Conservation (phyloP, 2,797 vertebrate genomes). For the Phalanger gymnotis region DNA sequence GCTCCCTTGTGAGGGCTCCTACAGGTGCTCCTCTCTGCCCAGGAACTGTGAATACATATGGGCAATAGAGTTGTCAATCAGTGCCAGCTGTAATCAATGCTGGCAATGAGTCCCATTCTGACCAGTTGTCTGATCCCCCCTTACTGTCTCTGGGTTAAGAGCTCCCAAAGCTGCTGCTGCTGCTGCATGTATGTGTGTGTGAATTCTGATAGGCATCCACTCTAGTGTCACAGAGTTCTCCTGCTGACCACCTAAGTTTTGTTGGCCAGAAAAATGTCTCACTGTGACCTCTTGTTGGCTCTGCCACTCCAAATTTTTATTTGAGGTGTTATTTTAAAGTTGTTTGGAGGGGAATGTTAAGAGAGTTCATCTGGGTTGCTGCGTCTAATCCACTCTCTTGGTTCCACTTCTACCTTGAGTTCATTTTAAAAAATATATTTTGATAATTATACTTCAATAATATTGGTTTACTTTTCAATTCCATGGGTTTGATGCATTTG, state of each 20-base stretch:
- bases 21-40: no score
- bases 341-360: background rate
- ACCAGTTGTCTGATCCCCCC: no score
- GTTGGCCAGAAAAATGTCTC: background rate
- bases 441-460: background rate
- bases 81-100: no score
- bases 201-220: no score
- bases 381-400: background rate
- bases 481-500: background rate
- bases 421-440: background rate
- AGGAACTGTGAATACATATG: no score
- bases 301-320: background rate
- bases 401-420: background rate
- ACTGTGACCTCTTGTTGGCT: background rate
- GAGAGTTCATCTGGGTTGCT: background rate
- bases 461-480: background rate
- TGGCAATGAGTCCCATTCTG: no score
- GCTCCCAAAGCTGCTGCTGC: background rate
- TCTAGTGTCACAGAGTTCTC: background rate
- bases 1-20: no score
- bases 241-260: background rate
- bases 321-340: background rate
- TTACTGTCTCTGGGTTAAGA: background rate
- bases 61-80: no score
- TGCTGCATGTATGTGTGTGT: no score